Evolutionary conservation across 2,797 vertebrate species (phyloP).

Genomic region (Sphaeramia orbicularis): DNA sequence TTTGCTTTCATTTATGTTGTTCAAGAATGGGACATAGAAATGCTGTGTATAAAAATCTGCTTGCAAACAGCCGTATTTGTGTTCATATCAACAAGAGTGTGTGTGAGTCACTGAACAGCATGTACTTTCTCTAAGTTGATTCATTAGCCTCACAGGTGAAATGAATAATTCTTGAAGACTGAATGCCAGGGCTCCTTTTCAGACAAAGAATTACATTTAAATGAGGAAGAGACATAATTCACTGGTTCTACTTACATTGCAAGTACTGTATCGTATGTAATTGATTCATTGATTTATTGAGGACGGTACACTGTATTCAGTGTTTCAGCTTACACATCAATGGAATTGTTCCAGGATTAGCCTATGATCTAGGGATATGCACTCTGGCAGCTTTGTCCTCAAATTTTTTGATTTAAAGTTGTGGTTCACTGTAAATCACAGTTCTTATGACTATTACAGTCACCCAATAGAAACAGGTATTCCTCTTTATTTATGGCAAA

Average conservation of each 20-base stretch:
- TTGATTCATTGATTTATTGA: too few species aligned
- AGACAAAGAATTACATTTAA: not conserved
- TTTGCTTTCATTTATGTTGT: conserved; percentile 25
- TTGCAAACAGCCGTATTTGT: conserved; percentile 37
- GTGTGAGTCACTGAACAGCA: conserved; percentile 7
- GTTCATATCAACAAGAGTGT: conserved; percentile 20
- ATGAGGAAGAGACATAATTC: not conserved
- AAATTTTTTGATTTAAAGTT: too few species aligned
- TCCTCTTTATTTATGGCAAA: too few species aligned
- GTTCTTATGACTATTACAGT: too few species aligned
- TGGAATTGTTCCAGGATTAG: too few species aligned
- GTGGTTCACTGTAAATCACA: too few species aligned
- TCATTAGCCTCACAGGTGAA: not conserved
- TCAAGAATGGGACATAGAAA: conserved; percentile 4
- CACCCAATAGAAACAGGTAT: too few species aligned
- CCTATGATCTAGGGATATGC: too few species aligned
- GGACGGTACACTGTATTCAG: too few species aligned
- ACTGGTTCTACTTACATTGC: not conserved
- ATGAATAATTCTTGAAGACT: not conserved
- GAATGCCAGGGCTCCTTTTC: not conserved
- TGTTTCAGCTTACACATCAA: too few species aligned
- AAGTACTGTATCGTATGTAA: too few species aligned
- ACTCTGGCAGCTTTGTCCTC: too few species aligned
- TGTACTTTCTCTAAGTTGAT: not conserved
- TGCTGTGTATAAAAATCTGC: not conserved